Base-by-base conservation (phyloP, 2,888 invertebrate species). In the Melanargia galathea region DNA sequence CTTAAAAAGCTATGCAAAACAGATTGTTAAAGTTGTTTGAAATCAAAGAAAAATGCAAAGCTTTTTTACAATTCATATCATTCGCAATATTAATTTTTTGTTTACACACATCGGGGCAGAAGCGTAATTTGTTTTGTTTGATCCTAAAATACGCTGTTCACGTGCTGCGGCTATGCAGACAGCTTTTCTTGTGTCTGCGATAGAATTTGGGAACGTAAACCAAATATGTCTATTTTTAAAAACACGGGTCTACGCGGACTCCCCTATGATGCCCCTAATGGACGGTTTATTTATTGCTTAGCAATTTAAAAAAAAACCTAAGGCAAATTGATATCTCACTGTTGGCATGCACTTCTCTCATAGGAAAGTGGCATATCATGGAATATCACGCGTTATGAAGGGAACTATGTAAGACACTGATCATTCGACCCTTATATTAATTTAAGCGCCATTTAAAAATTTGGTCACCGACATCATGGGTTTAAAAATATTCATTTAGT, bases 191-290 rank as follows among this genome's bases (percentile, higher is more conserved):
- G 40, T 55, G 24, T 38, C 24, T 38, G 16, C 16, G 22, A 40
- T 38, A 24, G 55, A 55, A 55, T 55, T 55, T 55, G 55, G 3
- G 10, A 40, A 16, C 40, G 24, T 54, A 40, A 54, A 54, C 16
- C n/a, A 54, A 40, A 38, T 40, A 33, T 16, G 16, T 16, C 49
- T 30, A 51, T 30, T 51, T 48, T 24, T 51, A 40, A 40, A 40
- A 40, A 38, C n/a, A 55, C 22, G n/a, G 33, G 33, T 18, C 51
- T 33, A 11, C 18, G 11, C 20, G 33, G 30, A 11, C 33, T 16
- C 11, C 52, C 35, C 20, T 52, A 35, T 52, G 18, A 20, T 52
- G 13, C 20, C 11, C 52, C 35, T 22, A 22, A 20, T 22, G 13
- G 11, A 43, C 16, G 18, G 2, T n/a, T n/a, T n/a, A n/a, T n/a